A percentile compares a stretch with the other conserved stretches of the same genome.
Conservation (phyloP, 2,113 vertebrate genomes). For the Pantherophis guttatus region DNA sequence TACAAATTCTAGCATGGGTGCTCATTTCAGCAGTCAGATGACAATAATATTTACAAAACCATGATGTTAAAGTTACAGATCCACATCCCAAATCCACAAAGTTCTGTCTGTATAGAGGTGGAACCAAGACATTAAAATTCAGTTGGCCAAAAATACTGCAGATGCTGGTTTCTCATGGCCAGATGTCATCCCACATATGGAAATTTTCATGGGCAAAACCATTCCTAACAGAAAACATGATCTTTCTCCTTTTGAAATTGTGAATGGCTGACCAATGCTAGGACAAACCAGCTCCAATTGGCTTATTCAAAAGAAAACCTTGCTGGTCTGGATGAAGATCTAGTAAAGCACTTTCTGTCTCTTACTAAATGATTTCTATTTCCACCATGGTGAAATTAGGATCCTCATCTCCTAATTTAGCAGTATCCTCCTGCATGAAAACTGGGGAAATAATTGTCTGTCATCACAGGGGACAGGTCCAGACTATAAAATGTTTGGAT, state of each 20-base stretch:
- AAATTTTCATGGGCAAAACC: neutral
- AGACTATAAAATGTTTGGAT: neutral
- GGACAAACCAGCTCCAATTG: neutral
- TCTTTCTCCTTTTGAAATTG: neutral
- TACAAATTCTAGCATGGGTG: neutral
- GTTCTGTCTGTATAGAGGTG: neutral
- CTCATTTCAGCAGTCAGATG: neutral
- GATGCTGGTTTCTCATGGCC: neutral
- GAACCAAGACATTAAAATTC: neutral
- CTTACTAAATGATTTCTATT: neutral
- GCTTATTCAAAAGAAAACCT: neutral
- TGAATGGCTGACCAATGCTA: neutral
- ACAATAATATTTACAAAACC: neutral
- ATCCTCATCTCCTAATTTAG: neutral
- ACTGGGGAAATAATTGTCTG: neutral
- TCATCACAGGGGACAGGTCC: neutral
- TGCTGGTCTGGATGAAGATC: neutral
- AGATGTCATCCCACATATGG: neutral
- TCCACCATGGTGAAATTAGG: neutral
- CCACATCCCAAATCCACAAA: neutral
- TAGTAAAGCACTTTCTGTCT: neutral
- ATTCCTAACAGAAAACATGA: neutral
- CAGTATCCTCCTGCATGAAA: neutral
- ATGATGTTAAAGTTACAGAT: neutral
- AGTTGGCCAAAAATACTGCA: neutral